Percentiles rank a stretch among this genome's conserved stretches.
phyloP scores from a whole-genome alignment of 2,113 vertebrate species.

The Hypanus sabinus region DNA sequence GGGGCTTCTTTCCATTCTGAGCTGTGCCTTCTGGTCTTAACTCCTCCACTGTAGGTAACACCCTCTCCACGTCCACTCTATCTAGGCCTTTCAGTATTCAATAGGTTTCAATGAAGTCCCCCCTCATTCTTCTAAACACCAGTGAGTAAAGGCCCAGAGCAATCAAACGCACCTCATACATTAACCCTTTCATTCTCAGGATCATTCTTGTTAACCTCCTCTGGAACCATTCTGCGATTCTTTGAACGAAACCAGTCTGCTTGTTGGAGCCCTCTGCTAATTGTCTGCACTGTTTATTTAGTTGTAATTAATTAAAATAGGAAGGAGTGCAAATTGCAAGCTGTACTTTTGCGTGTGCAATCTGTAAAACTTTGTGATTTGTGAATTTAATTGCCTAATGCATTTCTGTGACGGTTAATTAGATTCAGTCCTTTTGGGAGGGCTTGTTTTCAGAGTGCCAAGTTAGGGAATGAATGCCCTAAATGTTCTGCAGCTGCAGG shows the following conservation, averaged over 20 bases:
- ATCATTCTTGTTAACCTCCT: too few relatives aligned
- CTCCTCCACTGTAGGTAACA: too few relatives aligned
- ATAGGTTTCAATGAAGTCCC: too few relatives aligned
- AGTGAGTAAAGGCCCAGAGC: too few relatives aligned
- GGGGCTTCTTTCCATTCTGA: too few relatives aligned
- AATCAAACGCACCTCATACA: too few relatives aligned
- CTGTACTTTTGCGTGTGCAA: neutral
- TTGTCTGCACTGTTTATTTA: conserved; percentile 26
- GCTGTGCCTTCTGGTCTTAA: too few relatives aligned
- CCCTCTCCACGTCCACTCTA: too few relatives aligned
- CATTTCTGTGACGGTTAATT: conserved; percentile 41
- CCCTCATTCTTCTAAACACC: too few relatives aligned
- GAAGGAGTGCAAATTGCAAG: neutral
- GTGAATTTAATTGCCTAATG: conserved; percentile 44
- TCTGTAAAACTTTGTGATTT: conserved; percentile 33
- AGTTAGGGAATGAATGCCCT: conserved; percentile 44
- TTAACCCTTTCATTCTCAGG: too few relatives aligned
- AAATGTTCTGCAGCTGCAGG: conserved; percentile 16
- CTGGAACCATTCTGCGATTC: too few relatives aligned
- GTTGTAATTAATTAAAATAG: conserved; percentile 28
- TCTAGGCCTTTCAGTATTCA: too few relatives aligned
- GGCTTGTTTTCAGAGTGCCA: conserved; percentile 45
- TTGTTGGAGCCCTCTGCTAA: conserved; percentile 13
- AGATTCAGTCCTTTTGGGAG: conserved; percentile 47
- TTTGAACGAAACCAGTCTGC: conserved; percentile 12